A percentile compares a stretch with the other conserved stretches of the same genome.
Conservation (phyloP, 2,797 vertebrate species). For the Hapalemur alaotrensis region DNA sequence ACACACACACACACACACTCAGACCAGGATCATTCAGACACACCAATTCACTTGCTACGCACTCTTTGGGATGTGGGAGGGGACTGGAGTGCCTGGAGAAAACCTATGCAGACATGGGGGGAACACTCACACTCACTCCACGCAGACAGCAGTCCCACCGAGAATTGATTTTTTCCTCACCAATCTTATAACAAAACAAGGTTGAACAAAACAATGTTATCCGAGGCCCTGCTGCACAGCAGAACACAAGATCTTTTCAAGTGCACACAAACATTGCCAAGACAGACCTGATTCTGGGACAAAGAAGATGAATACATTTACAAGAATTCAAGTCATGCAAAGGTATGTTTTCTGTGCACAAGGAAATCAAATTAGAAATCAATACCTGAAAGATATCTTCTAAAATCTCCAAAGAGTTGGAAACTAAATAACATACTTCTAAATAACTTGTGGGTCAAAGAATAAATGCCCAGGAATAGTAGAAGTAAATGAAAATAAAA, state of each 20-base stretch:
- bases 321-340: background rate
- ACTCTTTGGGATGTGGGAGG: background rate
- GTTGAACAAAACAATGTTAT: background rate
- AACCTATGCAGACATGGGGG: background rate
- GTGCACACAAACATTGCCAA: background rate
- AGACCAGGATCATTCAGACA: background rate
- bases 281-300: background rate
- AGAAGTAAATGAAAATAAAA: constrained; percentile 30
- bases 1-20: background rate
- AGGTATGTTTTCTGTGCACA: background rate
- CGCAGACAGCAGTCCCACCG: background rate
- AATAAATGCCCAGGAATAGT: background rate
- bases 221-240: background rate
- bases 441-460: background rate
- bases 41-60: background rate
- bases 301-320: background rate
- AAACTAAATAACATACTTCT: background rate
- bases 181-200: background rate
- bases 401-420: background rate
- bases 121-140: background rate
- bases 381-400: background rate
- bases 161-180: background rate
- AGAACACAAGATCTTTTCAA: background rate
- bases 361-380: background rate
- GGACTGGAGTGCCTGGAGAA: background rate